Evolutionary conservation across 2,113 vertebrate species (phyloP).

Genomic region (Hemichromis elongatus): DNA sequence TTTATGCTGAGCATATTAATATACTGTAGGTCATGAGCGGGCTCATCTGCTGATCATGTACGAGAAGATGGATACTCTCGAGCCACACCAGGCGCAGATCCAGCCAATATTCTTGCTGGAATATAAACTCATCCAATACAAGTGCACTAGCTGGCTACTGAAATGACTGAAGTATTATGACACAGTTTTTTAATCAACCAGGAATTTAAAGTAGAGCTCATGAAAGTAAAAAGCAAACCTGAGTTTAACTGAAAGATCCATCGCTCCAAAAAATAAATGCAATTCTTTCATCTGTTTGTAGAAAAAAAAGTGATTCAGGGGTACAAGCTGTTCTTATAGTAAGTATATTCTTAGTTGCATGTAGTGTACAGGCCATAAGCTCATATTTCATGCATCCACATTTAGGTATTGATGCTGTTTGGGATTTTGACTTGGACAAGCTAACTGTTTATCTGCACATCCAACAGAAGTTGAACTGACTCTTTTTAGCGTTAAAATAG

Average conservation of each 20-base stretch:
- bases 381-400: conserved; percentile 14
- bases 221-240: not conserved
- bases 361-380: not conserved
- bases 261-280: not conserved
- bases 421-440: conserved; percentile 33
- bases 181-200: not conserved
- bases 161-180: conserved; percentile 6
- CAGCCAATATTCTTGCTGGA: conserved; percentile 25
- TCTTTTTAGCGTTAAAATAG: conserved; percentile 8
- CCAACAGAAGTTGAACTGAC: not conserved
- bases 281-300: not conserved
- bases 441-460: conserved; percentile 44
- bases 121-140: conserved; percentile 38
- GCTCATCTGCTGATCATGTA: conserved; percentile 45
- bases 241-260: not conserved
- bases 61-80: conserved; percentile 14
- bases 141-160: not conserved
- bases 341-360: not conserved
- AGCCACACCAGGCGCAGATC: conserved; percentile 8
- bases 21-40: conserved; percentile 42
- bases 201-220: not conserved
- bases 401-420: conserved; percentile 7
- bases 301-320: not conserved
- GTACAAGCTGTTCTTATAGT: accelerated
- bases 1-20: conserved; percentile 61